A percentile compares a stretch with the other conserved stretches of the same genome.
phyloP scores from a whole-genome alignment of 2,797 vertebrate species.

The Atherinosoma microstoma region DNA sequence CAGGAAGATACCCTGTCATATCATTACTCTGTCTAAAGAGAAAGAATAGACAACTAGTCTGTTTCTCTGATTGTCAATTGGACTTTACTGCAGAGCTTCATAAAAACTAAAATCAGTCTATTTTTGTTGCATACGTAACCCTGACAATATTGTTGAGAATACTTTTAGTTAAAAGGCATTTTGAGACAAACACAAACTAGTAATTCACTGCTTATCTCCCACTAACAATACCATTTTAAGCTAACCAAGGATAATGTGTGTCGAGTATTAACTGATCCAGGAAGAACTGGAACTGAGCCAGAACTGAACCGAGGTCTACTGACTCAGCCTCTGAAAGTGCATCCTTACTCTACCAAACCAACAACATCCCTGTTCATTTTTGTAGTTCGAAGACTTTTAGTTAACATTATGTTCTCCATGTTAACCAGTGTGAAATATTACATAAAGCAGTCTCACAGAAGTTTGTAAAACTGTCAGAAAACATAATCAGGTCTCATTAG shows the following conservation, averaged over 20 bases:
- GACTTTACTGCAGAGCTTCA: neutral
- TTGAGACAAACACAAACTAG: neutral
- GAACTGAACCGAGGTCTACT: neutral
- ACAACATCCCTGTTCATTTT: neutral
- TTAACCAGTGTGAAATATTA: neutral
- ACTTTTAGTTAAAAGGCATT: neutral
- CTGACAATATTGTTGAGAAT: neutral
- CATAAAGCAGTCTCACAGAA: neutral
- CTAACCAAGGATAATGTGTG: neutral
- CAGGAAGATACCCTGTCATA: constrained; percentile 49
- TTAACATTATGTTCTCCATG: neutral
- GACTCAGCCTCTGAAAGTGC: neutral
- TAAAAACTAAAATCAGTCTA: neutral
- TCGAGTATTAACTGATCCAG: neutral
- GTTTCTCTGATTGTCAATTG: neutral
- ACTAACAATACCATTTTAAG: neutral
- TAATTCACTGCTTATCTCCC: neutral
- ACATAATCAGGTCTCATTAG: neutral
- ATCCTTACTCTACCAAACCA: neutral
- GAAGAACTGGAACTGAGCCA: neutral
- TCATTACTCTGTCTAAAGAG: constrained; percentile 12
- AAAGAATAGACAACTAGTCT: constrained; percentile 6
- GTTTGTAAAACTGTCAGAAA: neutral
- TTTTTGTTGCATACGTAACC: neutral
- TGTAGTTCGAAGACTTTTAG: neutral